Evolutionary conservation across 2,888 invertebrate species (phyloP), one percentile per base, ranked within the genome.

Genomic region (Cheilosia vulpina): DNA sequence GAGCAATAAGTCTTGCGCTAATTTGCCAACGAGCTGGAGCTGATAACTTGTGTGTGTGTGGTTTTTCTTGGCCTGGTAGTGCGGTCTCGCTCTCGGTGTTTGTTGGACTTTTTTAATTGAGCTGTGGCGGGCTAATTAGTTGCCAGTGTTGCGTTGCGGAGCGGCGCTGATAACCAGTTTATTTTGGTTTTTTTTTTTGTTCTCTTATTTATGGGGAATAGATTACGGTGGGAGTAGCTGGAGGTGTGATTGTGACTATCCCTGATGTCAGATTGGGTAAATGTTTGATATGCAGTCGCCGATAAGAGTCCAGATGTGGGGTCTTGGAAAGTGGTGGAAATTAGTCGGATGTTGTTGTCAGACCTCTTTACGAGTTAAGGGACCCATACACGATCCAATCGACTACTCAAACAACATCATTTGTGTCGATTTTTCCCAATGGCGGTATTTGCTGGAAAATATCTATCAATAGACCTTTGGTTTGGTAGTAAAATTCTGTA

Each of bases 221-320:
- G 65, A 75, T 78, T 55, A 60, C 34, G 47, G 60, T 84, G 62
- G 75, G 84, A 80, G 75, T 80, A 53, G 66, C 65, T 50, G 21
- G 71, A 80, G 84, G 84, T 84, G 84, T 80, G 75, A 84, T 76
- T 19, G 60, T 47, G 75, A 60, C 75, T 76, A 80, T 84, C 75
- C 75, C 41, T 31, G 63, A 75, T 79, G 84, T 75, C 63, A 58
- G 73, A 65, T 71, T 80, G 75, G 69, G 80, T 80, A 80, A 80
- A 80, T 84, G 84, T 66, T 80, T 84, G 75, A 75, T 66, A 65
- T 47, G 53, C 11, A 17, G 41, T 62, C 9, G 34, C 0, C 58
- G 75, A 84, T 80, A 57, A 76, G 34, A 34, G 19, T 31, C 66
- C 55, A 38, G 78, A 53, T 72, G 82, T 66, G 53, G 4, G 60